A percentile compares a stretch with the other conserved stretches of the same genome.
phyloP scores from a whole-genome alignment of 2,113 vertebrate species.

The Brachyistius frenatus region DNA sequence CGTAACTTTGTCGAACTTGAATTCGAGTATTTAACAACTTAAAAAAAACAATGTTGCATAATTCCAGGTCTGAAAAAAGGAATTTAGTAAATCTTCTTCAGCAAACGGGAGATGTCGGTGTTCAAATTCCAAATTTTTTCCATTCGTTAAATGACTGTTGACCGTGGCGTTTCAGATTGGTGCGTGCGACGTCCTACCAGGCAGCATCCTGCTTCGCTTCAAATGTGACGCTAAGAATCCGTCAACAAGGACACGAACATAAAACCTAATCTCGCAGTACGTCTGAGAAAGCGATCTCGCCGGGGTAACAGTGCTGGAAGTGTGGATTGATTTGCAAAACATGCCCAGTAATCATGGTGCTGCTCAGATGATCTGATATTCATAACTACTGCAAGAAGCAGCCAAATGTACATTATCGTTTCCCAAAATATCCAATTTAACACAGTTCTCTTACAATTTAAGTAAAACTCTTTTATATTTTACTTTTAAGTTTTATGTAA shows the following conservation, averaged over 20 bases:
- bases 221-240: neutral
- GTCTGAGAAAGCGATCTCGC: neutral
- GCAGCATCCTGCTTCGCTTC: neutral
- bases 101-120: neutral
- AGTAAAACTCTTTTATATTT: no score
- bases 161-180: neutral
- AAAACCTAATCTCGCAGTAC: neutral
- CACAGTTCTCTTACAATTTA: no score
- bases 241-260: neutral
- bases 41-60: no score
- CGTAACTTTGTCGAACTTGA: no score
- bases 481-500: neutral
- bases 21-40: no score
- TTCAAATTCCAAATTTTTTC: neutral
- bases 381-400: neutral
- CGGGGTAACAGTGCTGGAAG: neutral
- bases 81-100: neutral
- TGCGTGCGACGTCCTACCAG: neutral
- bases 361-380: neutral
- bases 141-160: neutral
- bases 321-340: conserved; percentile 12
- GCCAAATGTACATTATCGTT: neutral
- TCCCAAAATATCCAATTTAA: no score
- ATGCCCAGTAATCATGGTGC: neutral
- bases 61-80: neutral